phyloP scores from a whole-genome alignment of 30 jellyfish, hydroid and myxozoan genomes.

The Clytia hemisphaerica region DNA sequence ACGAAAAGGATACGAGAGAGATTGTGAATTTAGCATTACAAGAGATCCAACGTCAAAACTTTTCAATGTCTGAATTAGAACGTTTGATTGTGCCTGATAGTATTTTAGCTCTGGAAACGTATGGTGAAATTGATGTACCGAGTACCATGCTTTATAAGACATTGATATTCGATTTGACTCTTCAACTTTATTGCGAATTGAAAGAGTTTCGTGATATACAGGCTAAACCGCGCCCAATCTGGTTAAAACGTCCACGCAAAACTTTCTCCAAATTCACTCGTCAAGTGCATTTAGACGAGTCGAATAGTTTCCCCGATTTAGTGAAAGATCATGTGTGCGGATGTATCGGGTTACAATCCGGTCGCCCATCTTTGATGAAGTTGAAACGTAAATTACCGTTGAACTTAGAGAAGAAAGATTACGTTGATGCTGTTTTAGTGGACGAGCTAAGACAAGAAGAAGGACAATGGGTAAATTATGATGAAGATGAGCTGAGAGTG shows the following conservation, averaged over 20 bases:
- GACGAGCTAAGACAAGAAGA: constrained; percentile 98
- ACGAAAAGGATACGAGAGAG: constrained; percentile 38
- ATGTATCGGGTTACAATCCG: constrained; percentile 61
- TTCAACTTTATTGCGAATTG: constrained; percentile 57
- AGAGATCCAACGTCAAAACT: constrained; percentile 10
- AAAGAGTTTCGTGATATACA: constrained; percentile 53
- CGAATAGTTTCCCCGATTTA: constrained; percentile 37
- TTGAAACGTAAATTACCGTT: constrained; percentile 84
- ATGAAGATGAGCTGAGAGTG: constrained; percentile 85
- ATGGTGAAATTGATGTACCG: constrained; percentile 34
- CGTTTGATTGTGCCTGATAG: not conserved
- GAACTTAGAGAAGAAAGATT: constrained; percentile 83
- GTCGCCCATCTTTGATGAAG: constrained; percentile 76
- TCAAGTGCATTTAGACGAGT: constrained; percentile 51
- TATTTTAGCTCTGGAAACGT: not conserved
- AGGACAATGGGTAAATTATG: constrained; percentile 93
- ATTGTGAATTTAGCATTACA: constrained; percentile 61
- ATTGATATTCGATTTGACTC: constrained; percentile 75
- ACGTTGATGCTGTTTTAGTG: constrained; percentile 89
- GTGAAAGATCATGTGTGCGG: constrained; percentile 64
- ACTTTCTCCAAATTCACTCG: constrained; percentile 81
- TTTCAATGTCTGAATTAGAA: not conserved
- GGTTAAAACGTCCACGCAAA: constrained; percentile 62
- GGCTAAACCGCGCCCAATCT: constrained; percentile 46
- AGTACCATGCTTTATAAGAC: constrained; percentile 46